These are phyloP conservation scores for Pseudotriccus pelzelni DNA, from an alignment of 2,797 vertebrate genomes.

Conservation along the genomic window DNA sequence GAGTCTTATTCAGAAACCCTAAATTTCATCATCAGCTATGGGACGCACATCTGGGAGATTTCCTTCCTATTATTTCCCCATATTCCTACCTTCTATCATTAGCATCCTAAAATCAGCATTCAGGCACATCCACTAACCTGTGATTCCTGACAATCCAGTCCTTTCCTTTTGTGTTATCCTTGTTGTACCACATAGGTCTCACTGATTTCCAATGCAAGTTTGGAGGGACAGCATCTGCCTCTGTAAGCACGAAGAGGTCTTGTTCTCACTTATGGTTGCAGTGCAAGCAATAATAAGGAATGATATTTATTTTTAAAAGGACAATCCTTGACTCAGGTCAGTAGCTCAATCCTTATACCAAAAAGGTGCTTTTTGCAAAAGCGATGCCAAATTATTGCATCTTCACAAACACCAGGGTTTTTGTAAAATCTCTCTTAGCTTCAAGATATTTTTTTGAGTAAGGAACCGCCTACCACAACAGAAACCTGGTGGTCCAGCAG, in stretches of 20 bases:
- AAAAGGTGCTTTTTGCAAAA: background rate
- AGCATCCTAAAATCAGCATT: background rate
- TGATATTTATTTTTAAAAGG: background rate
- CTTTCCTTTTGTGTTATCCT: background rate
- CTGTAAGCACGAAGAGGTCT: background rate
- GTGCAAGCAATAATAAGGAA: background rate
- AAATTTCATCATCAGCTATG: background rate
- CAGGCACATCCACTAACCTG: background rate
- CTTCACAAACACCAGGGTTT: background rate
- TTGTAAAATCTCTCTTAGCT: background rate
- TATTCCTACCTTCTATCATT: background rate
- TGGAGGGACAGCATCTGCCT: background rate
- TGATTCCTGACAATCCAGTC: background rate
- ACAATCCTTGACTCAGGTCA: background rate
- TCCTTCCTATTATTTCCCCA: background rate
- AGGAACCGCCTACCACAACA: background rate
- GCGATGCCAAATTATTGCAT: background rate
- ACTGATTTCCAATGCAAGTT: background rate
- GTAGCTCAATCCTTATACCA: background rate
- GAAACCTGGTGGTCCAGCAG: background rate
- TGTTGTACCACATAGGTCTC: background rate
- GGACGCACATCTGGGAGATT: background rate
- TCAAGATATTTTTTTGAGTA: background rate
- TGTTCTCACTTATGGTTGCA: background rate
- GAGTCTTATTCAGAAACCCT: background rate